Conservation (phyloP, 2,113 vertebrate genomes). For the Xiphophorus couchianus region DNA sequence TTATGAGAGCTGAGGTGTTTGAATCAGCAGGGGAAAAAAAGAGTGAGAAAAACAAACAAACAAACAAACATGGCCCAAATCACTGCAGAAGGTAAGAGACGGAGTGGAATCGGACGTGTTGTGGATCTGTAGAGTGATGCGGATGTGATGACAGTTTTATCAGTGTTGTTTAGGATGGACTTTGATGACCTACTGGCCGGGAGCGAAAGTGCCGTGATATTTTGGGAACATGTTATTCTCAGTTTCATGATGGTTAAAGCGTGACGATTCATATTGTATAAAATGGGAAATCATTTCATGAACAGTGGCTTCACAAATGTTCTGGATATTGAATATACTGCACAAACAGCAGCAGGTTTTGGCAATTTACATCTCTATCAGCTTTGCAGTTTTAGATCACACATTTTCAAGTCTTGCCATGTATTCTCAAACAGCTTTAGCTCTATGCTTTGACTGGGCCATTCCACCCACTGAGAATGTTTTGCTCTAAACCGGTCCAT, state of each 20-base stretch:
- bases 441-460: too few species aligned
- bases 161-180: background rate
- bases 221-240: background rate
- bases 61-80: conserved; percentile 63
- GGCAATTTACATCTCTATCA: too few species aligned
- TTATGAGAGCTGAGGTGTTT: conserved; percentile 38
- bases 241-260: background rate
- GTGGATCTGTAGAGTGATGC: background rate
- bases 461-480: too few species aligned
- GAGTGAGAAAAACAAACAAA: conserved; percentile 33
- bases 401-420: too few species aligned
- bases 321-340: background rate
- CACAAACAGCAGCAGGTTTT: too few species aligned
- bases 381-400: too few species aligned
- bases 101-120: background rate
- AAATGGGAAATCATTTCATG: background rate
- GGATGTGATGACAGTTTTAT: conserved; percentile 8
- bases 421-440: too few species aligned
- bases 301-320: background rate
- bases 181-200: background rate
- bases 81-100: conserved; percentile 77
- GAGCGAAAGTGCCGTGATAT: background rate
- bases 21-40: conserved; percentile 29
- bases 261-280: background rate
- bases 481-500: too few species aligned